phyloP scores from a whole-genome alignment of 2,113 vertebrate species.

The Prunella himalayana region DNA sequence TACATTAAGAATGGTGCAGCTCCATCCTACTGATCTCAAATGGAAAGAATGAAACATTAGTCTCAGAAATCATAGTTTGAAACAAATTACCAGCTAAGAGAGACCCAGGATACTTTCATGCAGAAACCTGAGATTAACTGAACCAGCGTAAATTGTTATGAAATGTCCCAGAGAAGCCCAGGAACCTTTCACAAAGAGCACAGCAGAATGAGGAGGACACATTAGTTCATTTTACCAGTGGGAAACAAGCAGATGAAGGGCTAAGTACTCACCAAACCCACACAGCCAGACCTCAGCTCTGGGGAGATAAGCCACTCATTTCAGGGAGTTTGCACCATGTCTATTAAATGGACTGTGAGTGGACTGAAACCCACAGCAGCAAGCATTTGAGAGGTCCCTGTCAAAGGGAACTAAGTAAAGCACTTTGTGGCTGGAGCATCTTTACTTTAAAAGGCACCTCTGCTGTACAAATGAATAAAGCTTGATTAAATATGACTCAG shows the following conservation, averaged over 20 bases:
- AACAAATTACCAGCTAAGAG: neutral
- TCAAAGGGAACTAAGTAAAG: neutral
- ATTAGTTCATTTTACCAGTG: neutral
- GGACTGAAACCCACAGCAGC: neutral
- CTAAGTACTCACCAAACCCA: neutral
- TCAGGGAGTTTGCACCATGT: neutral
- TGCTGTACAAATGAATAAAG: neutral
- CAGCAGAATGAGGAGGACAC: fast-evolving
- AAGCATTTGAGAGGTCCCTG: neutral
- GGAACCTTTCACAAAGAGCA: neutral
- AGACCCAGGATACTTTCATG: neutral
- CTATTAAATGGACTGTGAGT: neutral
- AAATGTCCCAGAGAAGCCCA: neutral
- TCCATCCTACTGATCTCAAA: neutral
- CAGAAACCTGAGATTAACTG: neutral
- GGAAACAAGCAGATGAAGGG: neutral
- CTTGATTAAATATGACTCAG: neutral
- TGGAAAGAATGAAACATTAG: neutral
- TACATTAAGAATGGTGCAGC: neutral
- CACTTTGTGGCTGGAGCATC: neutral
- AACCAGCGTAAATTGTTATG: neutral
- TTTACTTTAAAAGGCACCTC: neutral
- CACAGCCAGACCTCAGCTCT: neutral
- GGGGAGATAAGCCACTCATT: neutral
- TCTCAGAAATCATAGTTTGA: neutral